phyloP scores from a whole-genome alignment of 2,888 invertebrate species.

The Cryptocephalus primarius region DNA sequence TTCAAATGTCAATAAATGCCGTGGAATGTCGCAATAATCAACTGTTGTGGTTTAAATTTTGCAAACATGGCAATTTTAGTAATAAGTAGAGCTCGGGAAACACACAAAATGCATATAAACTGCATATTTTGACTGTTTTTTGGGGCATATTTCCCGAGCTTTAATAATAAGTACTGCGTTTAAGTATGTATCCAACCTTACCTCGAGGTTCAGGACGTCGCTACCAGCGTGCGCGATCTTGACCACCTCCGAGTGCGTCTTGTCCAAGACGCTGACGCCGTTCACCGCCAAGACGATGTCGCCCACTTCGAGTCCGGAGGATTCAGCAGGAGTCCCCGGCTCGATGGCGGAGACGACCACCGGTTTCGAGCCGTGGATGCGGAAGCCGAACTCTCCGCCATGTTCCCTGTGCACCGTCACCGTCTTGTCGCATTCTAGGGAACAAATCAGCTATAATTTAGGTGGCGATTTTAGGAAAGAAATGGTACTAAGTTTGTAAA shows the following conservation, averaged over 20 bases:
- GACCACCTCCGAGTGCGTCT: slow-evolving; percentile 88
- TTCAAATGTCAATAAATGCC: too few species aligned
- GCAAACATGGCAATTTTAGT: too few species aligned
- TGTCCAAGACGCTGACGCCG: slow-evolving; percentile 80
- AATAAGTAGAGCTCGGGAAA: neutral
- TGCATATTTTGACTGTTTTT: neutral
- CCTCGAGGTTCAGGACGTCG: slow-evolving; percentile 74
- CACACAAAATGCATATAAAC: neutral
- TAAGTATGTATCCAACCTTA: slow-evolving; percentile 26
- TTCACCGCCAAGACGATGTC: slow-evolving; percentile 90
- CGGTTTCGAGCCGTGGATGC: slow-evolving; percentile 90
- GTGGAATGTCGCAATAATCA: too few species aligned
- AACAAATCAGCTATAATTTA: too few species aligned
- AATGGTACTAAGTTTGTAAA: too few species aligned
- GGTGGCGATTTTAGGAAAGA: too few species aligned
- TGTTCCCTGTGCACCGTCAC: slow-evolving; percentile 71
- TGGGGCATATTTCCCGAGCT: too few species aligned
- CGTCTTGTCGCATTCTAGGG: slow-evolving; percentile 76
- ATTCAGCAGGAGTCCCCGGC: slow-evolving; percentile 87
- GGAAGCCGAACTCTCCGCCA: slow-evolving; percentile 88
- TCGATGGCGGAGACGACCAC: slow-evolving; percentile 95
- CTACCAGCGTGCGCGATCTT: slow-evolving; percentile 83
- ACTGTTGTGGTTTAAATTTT: too few species aligned
- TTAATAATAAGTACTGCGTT: too few species aligned
- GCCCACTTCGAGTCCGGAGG: slow-evolving; percentile 84